These are phyloP conservation scores for Pseudopleuronectes americanus DNA, from an alignment of 2,797 vertebrate species.

Conservation along the genomic window DNA sequence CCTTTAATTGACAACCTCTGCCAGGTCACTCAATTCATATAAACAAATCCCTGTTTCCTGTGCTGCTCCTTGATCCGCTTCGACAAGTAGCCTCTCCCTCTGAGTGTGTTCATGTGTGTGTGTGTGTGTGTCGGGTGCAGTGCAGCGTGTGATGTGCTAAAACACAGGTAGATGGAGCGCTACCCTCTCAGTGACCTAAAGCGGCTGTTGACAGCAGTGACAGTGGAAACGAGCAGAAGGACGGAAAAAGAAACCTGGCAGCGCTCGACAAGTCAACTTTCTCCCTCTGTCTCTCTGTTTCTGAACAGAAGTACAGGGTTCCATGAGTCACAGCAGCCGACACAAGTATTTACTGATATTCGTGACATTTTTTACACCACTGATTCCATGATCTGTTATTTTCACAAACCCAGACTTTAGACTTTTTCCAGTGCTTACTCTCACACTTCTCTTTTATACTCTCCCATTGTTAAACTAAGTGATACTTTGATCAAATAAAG, in stretches of 20 bases:
- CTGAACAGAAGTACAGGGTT: slow-evolving; percentile 43
- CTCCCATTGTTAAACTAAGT: too few relatives aligned
- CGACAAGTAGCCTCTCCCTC: slow-evolving; percentile 17
- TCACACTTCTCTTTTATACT: background rate
- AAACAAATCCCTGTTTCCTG: slow-evolving; percentile 59
- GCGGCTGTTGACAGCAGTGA: slow-evolving; percentile 59
- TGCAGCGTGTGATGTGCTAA: slow-evolving; percentile 72
- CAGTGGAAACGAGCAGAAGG: slow-evolving; percentile 48
- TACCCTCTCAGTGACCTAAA: slow-evolving; percentile 75
- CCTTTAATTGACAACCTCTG: slow-evolving; percentile 67
- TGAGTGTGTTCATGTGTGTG: slow-evolving; percentile 14
- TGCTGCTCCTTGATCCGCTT: slow-evolving; percentile 33
- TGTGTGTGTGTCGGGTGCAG: slow-evolving; percentile 47
- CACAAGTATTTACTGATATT: slow-evolving; percentile 41
- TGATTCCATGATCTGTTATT: slow-evolving; percentile 38
- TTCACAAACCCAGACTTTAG: slow-evolving; percentile 6
- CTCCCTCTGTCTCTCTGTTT: slow-evolving; percentile 15
- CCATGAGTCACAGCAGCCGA: slow-evolving; percentile 17
- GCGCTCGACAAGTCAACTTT: slow-evolving; percentile 49
- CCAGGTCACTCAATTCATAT: slow-evolving; percentile 61
- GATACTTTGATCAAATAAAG: too few relatives aligned
- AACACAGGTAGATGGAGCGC: slow-evolving; percentile 73
- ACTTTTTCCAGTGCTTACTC: background rate
- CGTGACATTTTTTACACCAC: slow-evolving; percentile 19
- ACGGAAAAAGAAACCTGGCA: slow-evolving; percentile 39